Evolutionary conservation across 1,140 invertebrate species (phyloP), one percentile per base, ranked within the genome.

Genomic region (Cheumatopsyche charites): DNA sequence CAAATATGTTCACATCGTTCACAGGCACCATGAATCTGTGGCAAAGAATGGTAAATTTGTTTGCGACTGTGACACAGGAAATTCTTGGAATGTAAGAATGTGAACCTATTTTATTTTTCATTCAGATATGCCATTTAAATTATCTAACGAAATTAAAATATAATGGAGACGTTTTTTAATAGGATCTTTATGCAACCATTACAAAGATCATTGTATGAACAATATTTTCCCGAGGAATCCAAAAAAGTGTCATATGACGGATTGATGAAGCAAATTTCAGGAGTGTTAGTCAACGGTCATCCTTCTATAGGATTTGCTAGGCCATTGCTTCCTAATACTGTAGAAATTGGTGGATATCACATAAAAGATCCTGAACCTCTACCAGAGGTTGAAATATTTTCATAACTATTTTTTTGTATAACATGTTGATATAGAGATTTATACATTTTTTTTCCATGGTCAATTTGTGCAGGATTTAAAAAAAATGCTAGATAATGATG

Each of bases 281-380:
- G 45, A 2, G 47, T 67, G 1, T 45, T 76, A 1, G 21, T 72
- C n/a, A 76, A 76, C 66, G 71, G 62, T 49, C 72, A 76, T 68
- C 70, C 71, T 0, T 76, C 74, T 7, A 7, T 72, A 3, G 72
- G 72, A 21, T 15, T 67, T 3, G 63, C 62, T 12, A n/a, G 74
- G 1, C 74, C 74, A 17, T 36, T 73, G 5, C 47, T 72, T 21
- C 75, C 75, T 19, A 76, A 76, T 21, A 42, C 70, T 13, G 49
- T 73, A 0, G 75, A 76, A 58, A 69, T 76, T 15, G 75, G 69
- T 6, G 75, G 75, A 21, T 76, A 72, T 62, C 75, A 76, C 17
- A 73, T 76, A 19, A 45, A 25, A 61, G 70, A 73, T 6, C 29
- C 68, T n/a, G 61, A 55, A 65, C 68, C 71, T 6, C 45, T 75